phyloP scores from a whole-genome alignment of 2,113 vertebrate genomes.

The Naja naja region DNA sequence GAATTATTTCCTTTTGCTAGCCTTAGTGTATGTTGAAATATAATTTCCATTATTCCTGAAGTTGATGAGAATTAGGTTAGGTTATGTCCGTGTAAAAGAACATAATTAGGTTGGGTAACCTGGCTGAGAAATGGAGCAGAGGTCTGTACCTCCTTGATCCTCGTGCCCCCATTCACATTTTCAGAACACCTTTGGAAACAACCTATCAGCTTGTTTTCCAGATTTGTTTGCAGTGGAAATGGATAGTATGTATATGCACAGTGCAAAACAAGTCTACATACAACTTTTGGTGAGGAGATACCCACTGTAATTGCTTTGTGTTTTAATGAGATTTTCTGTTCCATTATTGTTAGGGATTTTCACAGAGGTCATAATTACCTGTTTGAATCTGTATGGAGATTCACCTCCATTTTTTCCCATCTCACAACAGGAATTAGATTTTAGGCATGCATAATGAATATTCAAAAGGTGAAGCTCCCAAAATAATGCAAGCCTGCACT shows the following conservation, averaged over 20 bases:
- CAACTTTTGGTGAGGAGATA: background rate
- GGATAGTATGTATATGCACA: background rate
- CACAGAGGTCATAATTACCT: background rate
- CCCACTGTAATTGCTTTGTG: background rate
- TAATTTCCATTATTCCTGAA: no score
- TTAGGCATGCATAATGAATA: no score
- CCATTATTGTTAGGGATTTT: background rate
- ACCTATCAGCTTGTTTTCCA: background rate
- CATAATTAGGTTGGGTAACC: background rate
- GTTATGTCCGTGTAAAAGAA: background rate
- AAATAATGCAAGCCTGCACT: background rate
- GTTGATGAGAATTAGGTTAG: background rate
- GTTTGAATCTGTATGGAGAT: background rate
- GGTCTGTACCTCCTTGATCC: background rate
- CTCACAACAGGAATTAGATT: background rate
- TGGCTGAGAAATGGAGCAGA: background rate
- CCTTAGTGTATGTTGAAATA: background rate
- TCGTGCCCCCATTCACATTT: background rate
- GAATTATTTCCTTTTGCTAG: background rate
- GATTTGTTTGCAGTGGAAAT: background rate
- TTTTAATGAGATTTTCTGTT: background rate
- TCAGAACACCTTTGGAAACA: background rate
- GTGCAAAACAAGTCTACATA: background rate
- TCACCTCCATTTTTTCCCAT: background rate
- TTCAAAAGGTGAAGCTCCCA: background rate